Evolutionary conservation across 2,797 vertebrate genomes (phyloP).

Genomic region (Netta rufina): DNA sequence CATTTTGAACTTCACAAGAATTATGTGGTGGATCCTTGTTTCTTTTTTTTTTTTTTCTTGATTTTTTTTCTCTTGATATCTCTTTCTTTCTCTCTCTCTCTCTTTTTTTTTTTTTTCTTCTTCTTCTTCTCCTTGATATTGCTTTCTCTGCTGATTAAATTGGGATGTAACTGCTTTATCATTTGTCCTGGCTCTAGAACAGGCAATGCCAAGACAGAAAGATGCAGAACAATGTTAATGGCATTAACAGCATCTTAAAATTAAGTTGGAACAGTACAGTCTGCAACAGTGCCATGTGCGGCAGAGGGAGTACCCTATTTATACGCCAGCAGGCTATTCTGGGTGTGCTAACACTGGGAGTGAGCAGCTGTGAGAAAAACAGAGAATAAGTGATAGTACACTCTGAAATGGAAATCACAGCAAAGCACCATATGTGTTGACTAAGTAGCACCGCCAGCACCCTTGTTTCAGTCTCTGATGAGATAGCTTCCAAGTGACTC

Average conservation of each 20-base stretch:
- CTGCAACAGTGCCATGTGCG: neutral
- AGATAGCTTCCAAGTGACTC: slow-evolving; percentile 2
- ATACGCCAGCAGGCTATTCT: neutral
- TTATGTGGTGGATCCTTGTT: neutral
- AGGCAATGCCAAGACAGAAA: neutral
- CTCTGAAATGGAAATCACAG: slow-evolving; percentile 50
- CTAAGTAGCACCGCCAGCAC: neutral
- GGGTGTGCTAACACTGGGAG: slow-evolving; percentile 29
- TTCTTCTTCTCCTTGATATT: neutral
- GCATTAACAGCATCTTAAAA: neutral
- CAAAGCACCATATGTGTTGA: slow-evolving; percentile 39
- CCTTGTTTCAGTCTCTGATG: slow-evolving; percentile 9
- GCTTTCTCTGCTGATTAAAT: neutral
- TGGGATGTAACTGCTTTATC: neutral
- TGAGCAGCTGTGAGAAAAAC: slow-evolving; percentile 66
- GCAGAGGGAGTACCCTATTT: slow-evolving; percentile 24
- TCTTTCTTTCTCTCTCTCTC: too few species aligned
- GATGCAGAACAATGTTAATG: neutral
- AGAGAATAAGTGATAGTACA: slow-evolving; percentile 51
- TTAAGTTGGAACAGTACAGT: neutral
- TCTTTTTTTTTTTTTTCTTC: too few species aligned
- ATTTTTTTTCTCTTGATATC: neutral
- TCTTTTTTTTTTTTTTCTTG: neutral
- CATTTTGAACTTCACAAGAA: neutral
- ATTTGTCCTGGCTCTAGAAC: neutral